phyloP scores from a whole-genome alignment of 2,888 invertebrate species.

The Pyralis farinalis region DNA sequence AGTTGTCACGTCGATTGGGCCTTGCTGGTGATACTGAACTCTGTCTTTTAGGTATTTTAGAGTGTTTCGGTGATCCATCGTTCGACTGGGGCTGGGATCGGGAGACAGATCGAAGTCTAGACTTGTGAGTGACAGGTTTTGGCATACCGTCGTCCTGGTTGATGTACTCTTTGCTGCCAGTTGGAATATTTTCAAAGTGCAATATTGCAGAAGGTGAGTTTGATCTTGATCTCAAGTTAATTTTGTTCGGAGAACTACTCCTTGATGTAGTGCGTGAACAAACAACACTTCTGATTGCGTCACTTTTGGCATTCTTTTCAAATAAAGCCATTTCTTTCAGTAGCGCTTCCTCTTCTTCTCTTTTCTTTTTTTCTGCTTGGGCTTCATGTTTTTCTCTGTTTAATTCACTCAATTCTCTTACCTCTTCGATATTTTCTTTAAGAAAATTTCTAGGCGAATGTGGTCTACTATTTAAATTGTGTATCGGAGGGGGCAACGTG shows the following conservation, averaged over 20 bases:
- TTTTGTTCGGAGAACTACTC: conserved; percentile 63
- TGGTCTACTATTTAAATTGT: conserved; percentile 35
- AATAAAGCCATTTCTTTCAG: conserved; percentile 70
- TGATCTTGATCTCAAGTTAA: conserved; percentile 62
- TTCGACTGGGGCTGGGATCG: conserved; percentile 72
- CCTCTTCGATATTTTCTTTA: conserved; percentile 71
- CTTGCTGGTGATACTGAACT: conserved; percentile 67
- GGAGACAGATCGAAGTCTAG: conserved; percentile 55
- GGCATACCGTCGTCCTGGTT: conserved; percentile 44
- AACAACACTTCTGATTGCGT: conserved; percentile 37
- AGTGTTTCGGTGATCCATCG: conserved; percentile 69
- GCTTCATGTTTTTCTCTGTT: conserved; percentile 74
- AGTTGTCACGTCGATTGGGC: conserved; percentile 32
- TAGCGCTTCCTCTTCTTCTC: conserved; percentile 69
- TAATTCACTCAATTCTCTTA: conserved; percentile 68
- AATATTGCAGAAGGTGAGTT: conserved; percentile 65
- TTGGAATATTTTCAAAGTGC: conserved; percentile 47
- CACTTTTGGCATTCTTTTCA: conserved; percentile 48
- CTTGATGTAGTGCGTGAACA: conserved; percentile 54
- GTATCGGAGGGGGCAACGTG: conserved; percentile 47
- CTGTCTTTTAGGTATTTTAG: conserved; percentile 73
- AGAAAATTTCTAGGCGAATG: conserved; percentile 70
- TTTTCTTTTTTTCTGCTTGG: conserved; percentile 59
- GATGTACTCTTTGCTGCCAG: conserved; percentile 42
- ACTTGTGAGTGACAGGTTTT: conserved; percentile 55